A percentile compares a stretch with the other conserved stretches of the same genome.
Evolutionary conservation across 2,797 vertebrate species (phyloP).

Genomic region (Spatula clypeata): DNA sequence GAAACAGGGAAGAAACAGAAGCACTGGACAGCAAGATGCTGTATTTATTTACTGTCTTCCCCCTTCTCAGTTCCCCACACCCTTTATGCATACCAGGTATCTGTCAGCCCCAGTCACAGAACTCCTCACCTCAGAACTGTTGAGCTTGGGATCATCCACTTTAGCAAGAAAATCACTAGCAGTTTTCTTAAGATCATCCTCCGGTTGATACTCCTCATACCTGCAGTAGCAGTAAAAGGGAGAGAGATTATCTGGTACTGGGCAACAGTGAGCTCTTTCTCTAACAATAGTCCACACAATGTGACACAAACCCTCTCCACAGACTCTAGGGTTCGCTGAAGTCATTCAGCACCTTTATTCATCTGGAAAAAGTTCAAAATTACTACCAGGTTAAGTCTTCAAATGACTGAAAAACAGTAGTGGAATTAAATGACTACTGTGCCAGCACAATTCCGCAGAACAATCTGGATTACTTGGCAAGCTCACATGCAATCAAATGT

Average conservation of each 20-base stretch:
- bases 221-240: slow-evolving; percentile 74
- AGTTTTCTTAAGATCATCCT: slow-evolving; percentile 92
- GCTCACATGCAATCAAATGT: not conserved
- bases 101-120: not conserved
- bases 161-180: slow-evolving; percentile 95
- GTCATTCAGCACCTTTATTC: not conserved
- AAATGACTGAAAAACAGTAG: not conserved
- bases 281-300: not conserved
- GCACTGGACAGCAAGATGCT: not conserved
- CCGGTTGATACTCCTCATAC: slow-evolving; percentile 94
- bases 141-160: slow-evolving; percentile 95
- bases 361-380: not conserved
- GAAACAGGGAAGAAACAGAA: not conserved
- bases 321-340: not conserved
- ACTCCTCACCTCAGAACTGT: slow-evolving; percentile 93
- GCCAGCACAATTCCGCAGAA: slow-evolving; percentile 13
- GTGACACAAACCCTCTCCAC: not conserved
- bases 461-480: not conserved
- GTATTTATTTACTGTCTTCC: not conserved
- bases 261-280: not conserved
- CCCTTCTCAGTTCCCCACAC: not conserved
- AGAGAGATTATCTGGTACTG: not conserved
- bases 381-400: not conserved
- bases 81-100: not conserved
- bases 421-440: not conserved